Base-by-base conservation (phyloP, 2,113 vertebrate species). In the Gnathonemus echidnorhynchus region DNA sequence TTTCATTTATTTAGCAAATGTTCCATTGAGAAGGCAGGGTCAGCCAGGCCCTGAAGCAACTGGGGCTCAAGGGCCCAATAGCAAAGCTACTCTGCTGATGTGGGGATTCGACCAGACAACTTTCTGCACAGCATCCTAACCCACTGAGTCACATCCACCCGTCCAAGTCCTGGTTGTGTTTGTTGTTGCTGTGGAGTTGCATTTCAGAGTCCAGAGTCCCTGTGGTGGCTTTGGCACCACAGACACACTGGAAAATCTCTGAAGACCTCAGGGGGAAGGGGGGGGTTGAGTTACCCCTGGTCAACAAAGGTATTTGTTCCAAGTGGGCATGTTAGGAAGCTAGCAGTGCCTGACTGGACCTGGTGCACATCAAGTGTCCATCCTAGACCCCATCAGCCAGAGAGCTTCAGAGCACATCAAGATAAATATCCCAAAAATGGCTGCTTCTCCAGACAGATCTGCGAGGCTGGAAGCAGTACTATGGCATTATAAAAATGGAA, bases 161-260 rank as follows among this genome's bases (percentile, higher is more conserved):
- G 4, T 53, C 83, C 89, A 7, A 48, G 7, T 42, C 39, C 84
- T 66, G 49, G 45, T 91, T 90, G 88, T 85, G 85, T 91, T 88
- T 86, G 86, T 89, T 90, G 50, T 86, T 89, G 88, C 88, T 91
- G 86, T 87, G n/a, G 39, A 39, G 91, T 91, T 88, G 70, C 89
- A 86, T 91, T 91, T 88, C 91, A 74, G 84, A 13, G 86, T 46
- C 89, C 91, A 89, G 84, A 58, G 88, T 39, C 15, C 62, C 87
- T 77, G 85, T 1, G 39, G 87, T 56, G 80, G 10, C 45, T 87
- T 88, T 39, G 90, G 90, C 84, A 89, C 74, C 46, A 87, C 87
- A 10, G 48, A 91, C 80, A 90, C 91, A 62, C 85, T 91, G 89
- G 85, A 90, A 92, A 92, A 91, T 92, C 87, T 90, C 15, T 66